These are phyloP conservation scores for Plebejus anna DNA, from an alignment of 2,888 invertebrate species.

Conservation along the genomic window DNA sequence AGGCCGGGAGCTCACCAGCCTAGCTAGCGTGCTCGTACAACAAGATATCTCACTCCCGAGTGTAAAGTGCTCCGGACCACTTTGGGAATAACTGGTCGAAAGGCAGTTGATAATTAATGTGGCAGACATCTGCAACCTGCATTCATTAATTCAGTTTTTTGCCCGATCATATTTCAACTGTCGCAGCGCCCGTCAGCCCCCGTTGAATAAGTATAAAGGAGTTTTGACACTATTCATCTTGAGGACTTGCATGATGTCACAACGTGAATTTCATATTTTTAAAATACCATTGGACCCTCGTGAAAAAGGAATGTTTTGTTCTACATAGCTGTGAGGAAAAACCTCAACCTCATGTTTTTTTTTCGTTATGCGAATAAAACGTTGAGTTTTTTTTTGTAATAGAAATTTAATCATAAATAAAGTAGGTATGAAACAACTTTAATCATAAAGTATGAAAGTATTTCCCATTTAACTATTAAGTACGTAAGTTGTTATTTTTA, in stretches of 20 bases:
- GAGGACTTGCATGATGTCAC: conserved; percentile 33
- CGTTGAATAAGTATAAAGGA: conserved; percentile 42
- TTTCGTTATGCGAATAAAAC: not conserved
- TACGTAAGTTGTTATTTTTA: no score
- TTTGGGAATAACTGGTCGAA: no score
- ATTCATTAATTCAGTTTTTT: conserved; percentile 60
- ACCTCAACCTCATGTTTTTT: not conserved
- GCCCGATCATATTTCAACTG: conserved; percentile 54
- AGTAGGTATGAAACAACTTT: no score
- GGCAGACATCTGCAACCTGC: conserved; percentile 48
- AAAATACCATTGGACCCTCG: not conserved
- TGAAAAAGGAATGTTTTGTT: not conserved
- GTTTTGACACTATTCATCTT: conserved; percentile 53
- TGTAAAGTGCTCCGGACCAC: no score
- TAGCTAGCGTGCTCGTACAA: no score
- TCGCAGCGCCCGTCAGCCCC: conserved; percentile 38
- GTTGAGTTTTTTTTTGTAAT: not conserved
- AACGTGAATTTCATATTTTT: conserved; percentile 23
- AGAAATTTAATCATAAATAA: no score
- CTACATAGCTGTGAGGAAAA: not conserved
- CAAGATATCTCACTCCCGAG: no score
- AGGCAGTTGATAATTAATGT: conserved; percentile 50
- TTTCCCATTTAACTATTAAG: no score
- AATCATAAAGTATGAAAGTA: no score
- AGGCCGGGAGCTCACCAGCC: no score